Evolutionary conservation across 2,888 invertebrate species (phyloP), one percentile per base, ranked within the genome.

Genomic region (Falcaria lacertinaria): DNA sequence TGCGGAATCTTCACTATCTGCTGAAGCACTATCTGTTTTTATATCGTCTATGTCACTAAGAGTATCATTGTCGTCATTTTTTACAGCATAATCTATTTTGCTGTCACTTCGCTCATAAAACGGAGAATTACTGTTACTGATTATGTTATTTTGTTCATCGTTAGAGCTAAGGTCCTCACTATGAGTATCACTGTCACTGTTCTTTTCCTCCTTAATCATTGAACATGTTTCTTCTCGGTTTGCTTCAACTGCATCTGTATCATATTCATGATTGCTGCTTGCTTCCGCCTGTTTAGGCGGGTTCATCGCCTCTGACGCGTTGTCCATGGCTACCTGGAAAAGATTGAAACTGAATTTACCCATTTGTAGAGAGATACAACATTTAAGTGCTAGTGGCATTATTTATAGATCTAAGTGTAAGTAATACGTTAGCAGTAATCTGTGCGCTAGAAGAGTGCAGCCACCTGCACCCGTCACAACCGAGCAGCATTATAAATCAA

Each of bases 1-100:
- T 11, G 92, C 91, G 0, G 92, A 92, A 69, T 92, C 92, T 66
- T 92, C 92, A 57, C 90, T 91, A 45, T 91, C 91, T 42, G 90
- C 90, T 39, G 90, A 90, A 45, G 85, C 86, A 57, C 85, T 83
- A 53, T 89, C 89, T 33, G 87, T 88, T 78, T 88, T 89, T 52
- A 87, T 87, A 66, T 89, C 89, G 50, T 90, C 90, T 67, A 88
- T 84, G 50, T 90, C 89, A 79, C 89, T 88, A 55, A 89, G 64
- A 50, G 89, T 87, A 68, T 90, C 89, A 74, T 84, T 88, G 60
- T 89, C 88, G 54, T 89, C 89, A 72, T 79, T 71, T 74, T 88
- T 89, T 64, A 86, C 67, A 50, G 88, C 87, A 69, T 77, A 88
- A 74, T 86, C 80, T 73, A 80, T 67, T 72, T 88, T 88, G 78